A percentile compares a stretch with the other conserved stretches of the same genome.
Evolutionary conservation across 92 coral and sea anemone species (phyloP).

Genomic region (Micromussa lordhowensis): DNA sequence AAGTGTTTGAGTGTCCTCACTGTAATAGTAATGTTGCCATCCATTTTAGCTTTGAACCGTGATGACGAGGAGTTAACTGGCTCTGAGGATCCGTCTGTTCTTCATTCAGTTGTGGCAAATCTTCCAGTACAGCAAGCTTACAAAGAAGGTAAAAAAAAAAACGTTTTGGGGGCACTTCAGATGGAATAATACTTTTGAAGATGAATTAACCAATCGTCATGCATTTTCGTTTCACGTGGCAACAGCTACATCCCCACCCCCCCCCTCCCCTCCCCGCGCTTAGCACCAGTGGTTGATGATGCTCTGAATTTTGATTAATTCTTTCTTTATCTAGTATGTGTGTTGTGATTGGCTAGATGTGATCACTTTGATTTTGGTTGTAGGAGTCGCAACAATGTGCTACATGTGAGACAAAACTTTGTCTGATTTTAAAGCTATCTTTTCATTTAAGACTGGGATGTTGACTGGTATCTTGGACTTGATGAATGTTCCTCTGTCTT

Average conservation of each 20-base stretch:
- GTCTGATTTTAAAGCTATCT: not conserved
- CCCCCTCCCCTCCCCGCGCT: no score
- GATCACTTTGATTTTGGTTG: not conserved
- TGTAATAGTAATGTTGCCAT: not conserved
- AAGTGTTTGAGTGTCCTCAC: no score
- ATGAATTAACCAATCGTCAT: no score
- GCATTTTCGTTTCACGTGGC: no score
- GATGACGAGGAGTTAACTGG: constrained; percentile 94
- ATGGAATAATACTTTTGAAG: not conserved
- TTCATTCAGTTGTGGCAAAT: constrained; percentile 84
- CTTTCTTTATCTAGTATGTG: not conserved
- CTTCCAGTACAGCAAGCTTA: constrained; percentile 85
- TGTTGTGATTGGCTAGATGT: not conserved
- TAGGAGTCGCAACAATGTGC: not conserved
- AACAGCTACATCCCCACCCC: no score
- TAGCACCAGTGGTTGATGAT: not conserved
- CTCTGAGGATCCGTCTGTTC: constrained; percentile 88
- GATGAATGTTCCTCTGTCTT: constrained; percentile 3
- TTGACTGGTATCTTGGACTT: constrained; percentile 48
- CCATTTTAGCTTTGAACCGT: constrained; percentile 65
- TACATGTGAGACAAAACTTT: not conserved
- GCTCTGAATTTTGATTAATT: not conserved
- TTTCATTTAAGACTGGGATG: constrained; percentile 40
- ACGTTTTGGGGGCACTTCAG: no score
- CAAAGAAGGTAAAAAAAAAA: constrained; percentile 87